These are phyloP conservation scores for Drosophila peninsularis DNA, from an alignment of 2,888 invertebrate species.

Conservation along the genomic window DNA sequence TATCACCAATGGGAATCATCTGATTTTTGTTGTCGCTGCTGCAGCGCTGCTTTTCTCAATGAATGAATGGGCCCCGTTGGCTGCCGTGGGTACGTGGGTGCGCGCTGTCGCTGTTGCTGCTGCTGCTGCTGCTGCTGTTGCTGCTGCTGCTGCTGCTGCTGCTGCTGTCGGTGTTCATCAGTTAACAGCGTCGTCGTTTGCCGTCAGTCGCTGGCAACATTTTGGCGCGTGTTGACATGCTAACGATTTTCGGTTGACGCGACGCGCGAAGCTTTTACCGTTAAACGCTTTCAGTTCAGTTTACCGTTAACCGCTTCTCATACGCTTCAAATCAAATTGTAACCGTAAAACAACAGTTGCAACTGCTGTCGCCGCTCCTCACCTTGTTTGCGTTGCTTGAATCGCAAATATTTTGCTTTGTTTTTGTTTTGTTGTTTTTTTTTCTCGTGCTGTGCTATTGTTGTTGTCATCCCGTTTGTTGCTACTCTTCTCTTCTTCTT, in stretches of 20 bases:
- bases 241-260: conserved; percentile 73
- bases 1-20: conserved; percentile 57
- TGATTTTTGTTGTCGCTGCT: conserved; percentile 70
- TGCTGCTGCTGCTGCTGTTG: too few relatives aligned
- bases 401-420: not conserved
- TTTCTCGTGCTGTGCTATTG: conserved; percentile 16
- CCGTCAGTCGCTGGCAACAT: conserved; percentile 83
- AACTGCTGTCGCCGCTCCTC: conserved; percentile 2
- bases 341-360: conserved; percentile 24
- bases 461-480: conserved; percentile 12
- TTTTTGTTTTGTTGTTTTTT: conserved; percentile 7
- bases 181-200: conserved; percentile 41
- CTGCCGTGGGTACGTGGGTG: conserved; percentile 8
- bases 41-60: conserved; percentile 55
- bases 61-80: conserved; percentile 56
- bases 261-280: conserved; percentile 72
- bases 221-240: conserved; percentile 85
- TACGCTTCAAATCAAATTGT: conserved; percentile 46
- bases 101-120: conserved; percentile 3
- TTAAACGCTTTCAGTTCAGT: conserved; percentile 70
- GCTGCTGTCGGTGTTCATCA: conserved; percentile 33
- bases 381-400: not conserved
- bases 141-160: too few relatives aligned
- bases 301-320: conserved; percentile 49
- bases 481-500: not conserved